Evolutionary conservation across 2,797 vertebrate species (phyloP), one percentile per base, ranked within the genome.

Genomic region (Chromobotia macracanthus): DNA sequence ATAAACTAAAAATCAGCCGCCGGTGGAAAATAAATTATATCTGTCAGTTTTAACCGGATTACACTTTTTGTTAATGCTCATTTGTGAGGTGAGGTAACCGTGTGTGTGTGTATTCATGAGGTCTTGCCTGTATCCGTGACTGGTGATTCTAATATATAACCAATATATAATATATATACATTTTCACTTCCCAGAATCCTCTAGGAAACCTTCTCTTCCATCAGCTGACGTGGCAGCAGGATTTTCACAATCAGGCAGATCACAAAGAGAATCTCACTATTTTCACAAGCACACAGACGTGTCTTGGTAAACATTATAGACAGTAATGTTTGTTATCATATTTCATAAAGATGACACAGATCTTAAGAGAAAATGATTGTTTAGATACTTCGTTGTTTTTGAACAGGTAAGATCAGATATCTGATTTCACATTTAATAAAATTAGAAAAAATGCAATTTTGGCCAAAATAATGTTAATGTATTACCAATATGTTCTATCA

Each of bases 1-100:
- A 72, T 79, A 87, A 87, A 81, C 79, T 83, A n/a, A n/a, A n/a
- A n/a, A 82, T 87, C 80, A 78, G 77, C 83, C 83, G 70, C 16
- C 25, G 5, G 75, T 0, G 35, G 46, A 46, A 75, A 87, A 78
- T 69, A 87, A 83, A 83, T 88, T 88, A 71, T 82, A 81, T 81
- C 68, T 74, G 83, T 83, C 82, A 64, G 77, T 78, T 83, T 76
- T 75, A 64, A 80, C 58, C 31, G 70, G 77, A 80, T 80, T 82
- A 78, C 50, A n/a, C 68, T 69, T 48, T 77, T 71, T 72, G 70
- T 56, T 67, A 63, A 35, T 7, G n/a, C 50, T 61, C 46, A 35
- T 79, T 72, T 70, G 55, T 23, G 60, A 79, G 60, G 56, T 51
- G n/a, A n/a, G n/a, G n/a, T 41, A 75, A 70, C 44, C 2, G 73